Evolutionary conservation across 2,888 invertebrate species (phyloP).

Genomic region (Junonia oenone): DNA sequence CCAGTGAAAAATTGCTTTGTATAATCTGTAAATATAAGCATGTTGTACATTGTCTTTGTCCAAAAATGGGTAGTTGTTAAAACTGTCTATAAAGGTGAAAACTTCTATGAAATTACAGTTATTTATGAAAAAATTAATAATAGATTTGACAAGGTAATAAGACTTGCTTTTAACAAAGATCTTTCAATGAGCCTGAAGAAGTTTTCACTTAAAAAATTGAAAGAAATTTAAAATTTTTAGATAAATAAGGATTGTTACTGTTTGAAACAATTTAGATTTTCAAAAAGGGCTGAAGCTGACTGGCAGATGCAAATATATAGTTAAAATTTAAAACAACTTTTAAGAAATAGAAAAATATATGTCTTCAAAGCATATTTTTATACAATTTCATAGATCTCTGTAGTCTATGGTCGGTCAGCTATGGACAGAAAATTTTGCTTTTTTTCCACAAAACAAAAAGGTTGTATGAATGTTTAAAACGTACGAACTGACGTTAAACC

Average conservation of each 20-base stretch:
- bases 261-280: background rate
- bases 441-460: no score
- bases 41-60: background rate
- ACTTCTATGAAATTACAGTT: no score
- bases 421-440: no score
- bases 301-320: background rate
- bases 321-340: background rate
- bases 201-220: background rate
- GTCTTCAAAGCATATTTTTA: no score
- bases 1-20: background rate
- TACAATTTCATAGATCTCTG: background rate
- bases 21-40: background rate
- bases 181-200: no score
- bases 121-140: no score
- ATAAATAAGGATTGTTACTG: background rate
- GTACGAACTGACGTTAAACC: constrained; percentile 36
- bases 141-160: no score
- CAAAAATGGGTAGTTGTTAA: no score
- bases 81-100: no score
- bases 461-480: constrained; percentile 3
- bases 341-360: no score
- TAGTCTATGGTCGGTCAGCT: no score
- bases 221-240: background rate
- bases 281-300: background rate
- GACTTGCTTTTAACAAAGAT: no score